These are phyloP conservation scores for Coelopa pilipes DNA, from an alignment of 2,888 invertebrate genomes.

Conservation along the genomic window DNA sequence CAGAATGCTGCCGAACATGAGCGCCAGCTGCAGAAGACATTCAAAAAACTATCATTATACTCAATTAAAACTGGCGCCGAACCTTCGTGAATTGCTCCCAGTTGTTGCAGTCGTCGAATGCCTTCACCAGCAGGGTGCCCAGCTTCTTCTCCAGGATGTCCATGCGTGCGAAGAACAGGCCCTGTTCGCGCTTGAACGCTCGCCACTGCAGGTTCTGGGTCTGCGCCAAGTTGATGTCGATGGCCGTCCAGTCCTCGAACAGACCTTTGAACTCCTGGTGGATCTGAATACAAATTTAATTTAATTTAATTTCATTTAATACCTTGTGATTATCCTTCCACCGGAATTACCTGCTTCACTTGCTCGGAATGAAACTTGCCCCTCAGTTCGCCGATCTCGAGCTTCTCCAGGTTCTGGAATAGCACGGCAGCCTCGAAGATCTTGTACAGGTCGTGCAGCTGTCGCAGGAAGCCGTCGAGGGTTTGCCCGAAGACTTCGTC, in stretches of 20 bases:
- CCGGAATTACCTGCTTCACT: slow-evolving; percentile 59
- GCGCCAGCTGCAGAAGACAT: slow-evolving; percentile 49
- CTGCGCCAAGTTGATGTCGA: slow-evolving; percentile 58
- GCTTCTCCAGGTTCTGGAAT: slow-evolving; percentile 87
- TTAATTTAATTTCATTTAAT: not conserved
- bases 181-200: slow-evolving; percentile 70
- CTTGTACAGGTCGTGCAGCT: slow-evolving; percentile 75
- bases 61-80: not conserved
- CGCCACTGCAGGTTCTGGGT: slow-evolving; percentile 49
- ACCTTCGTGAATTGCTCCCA: slow-evolving; percentile 72
- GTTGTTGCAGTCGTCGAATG: slow-evolving; percentile 72
- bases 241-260: slow-evolving; percentile 61
- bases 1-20: slow-evolving; percentile 70
- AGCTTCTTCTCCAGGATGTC: slow-evolving; percentile 69
- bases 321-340: too few relatives aligned
- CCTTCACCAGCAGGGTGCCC: slow-evolving; percentile 71
- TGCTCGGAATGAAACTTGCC: slow-evolving; percentile 61
- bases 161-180: slow-evolving; percentile 65
- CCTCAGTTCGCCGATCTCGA: slow-evolving; percentile 75
- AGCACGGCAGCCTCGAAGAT: slow-evolving; percentile 83
- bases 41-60: not conserved
- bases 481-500: slow-evolving; percentile 76
- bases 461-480: slow-evolving; percentile 73
- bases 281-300: slow-evolving; percentile 48
- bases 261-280: slow-evolving; percentile 59